Evolutionary conservation across 2,888 invertebrate genomes (phyloP).

Genomic region (Malthinus seriepunctatus): DNA sequence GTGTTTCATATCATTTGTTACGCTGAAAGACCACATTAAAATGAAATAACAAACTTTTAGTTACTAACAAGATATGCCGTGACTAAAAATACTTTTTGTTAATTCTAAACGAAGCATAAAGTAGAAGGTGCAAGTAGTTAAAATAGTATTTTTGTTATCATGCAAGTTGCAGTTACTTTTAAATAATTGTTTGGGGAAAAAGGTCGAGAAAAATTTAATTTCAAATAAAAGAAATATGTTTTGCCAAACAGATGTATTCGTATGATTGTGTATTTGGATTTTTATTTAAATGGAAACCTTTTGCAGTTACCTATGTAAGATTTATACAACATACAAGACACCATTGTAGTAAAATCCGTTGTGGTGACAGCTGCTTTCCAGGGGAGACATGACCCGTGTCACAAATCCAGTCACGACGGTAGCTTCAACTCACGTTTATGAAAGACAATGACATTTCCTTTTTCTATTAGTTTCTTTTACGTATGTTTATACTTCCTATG

Average conservation of each 20-base stretch:
- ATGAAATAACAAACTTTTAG: neutral
- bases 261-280: slow-evolving; percentile 12
- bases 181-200: neutral
- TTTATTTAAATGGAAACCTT: slow-evolving; percentile 11
- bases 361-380: slow-evolving; percentile 38
- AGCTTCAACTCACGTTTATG: slow-evolving; percentile 21
- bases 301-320: slow-evolving; percentile 13
- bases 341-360: slow-evolving; percentile 32
- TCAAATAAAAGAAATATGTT: neutral
- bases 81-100: slow-evolving; percentile 1
- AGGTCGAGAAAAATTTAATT: neutral
- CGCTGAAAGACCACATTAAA: slow-evolving; percentile 13
- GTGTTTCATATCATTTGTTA: slow-evolving; percentile 10
- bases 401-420: slow-evolving; percentile 29
- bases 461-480: slow-evolving; percentile 10
- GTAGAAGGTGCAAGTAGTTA: neutral
- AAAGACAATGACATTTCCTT: slow-evolving; percentile 14
- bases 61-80: neutral
- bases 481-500: neutral
- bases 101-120: neutral
- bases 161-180: neutral
- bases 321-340: slow-evolving; percentile 18
- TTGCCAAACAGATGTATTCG: neutral
- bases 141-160: neutral
- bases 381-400: slow-evolving; percentile 33